Evolutionary conservation across 2,888 invertebrate genomes (phyloP).

Genomic region (Microchrysa polita): DNA sequence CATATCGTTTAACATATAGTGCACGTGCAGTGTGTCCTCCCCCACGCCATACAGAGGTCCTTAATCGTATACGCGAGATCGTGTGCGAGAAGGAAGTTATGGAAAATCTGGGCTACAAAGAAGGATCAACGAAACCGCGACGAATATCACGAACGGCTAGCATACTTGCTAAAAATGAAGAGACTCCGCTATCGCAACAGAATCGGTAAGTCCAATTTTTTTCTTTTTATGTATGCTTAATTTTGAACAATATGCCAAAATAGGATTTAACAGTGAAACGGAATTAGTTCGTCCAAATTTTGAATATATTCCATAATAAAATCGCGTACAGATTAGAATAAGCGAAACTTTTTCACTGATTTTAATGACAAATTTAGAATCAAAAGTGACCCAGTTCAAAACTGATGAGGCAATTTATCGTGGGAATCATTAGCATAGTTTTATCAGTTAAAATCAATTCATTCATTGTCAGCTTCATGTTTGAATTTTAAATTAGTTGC

Average conservation of each 20-base stretch:
- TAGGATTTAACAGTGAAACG: not conserved
- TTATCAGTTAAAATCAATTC: no score
- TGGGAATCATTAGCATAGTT: no score
- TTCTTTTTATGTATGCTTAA: not conserved
- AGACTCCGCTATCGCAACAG: conserved; percentile 63
- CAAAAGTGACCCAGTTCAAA: no score
- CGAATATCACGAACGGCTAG: conserved; percentile 64
- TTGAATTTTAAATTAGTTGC: no score
- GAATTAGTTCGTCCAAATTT: not conserved
- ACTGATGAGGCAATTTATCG: no score
- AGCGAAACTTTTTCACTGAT: not conserved
- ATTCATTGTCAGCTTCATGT: no score
- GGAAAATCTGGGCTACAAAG: conserved; percentile 76
- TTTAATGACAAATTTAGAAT: no score
- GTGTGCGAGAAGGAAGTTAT: conserved; percentile 59
- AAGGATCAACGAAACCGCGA: conserved; percentile 64
- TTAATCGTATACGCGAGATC: conserved; percentile 2
- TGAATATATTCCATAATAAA: not conserved
- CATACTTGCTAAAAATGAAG: conserved; percentile 63
- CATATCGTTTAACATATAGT: no score
- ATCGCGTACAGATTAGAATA: not conserved
- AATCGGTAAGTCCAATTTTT: conserved; percentile 54
- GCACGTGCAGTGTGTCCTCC: not conserved
- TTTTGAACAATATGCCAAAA: not conserved
- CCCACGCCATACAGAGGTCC: not conserved